These are phyloP conservation scores for Hypothenemus hampei DNA, from an alignment of 1,140 invertebrate genomes.

Conservation along the genomic window DNA sequence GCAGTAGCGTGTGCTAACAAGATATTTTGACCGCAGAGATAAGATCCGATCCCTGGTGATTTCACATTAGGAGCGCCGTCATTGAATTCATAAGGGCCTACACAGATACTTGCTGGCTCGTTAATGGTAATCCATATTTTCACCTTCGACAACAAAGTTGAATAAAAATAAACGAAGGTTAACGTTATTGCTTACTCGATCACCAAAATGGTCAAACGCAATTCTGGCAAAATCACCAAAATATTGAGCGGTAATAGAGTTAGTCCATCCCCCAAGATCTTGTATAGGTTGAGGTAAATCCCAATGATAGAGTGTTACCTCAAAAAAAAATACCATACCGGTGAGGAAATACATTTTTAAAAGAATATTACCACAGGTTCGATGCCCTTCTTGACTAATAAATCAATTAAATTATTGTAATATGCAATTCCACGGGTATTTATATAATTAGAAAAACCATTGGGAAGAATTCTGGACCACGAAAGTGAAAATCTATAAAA, in stretches of 20 bases:
- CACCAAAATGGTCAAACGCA: conserved; percentile 17
- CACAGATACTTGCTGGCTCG: conserved; percentile 62
- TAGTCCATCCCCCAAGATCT: conserved; percentile 40
- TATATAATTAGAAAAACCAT: conserved; percentile 44
- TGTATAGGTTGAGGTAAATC: conserved; percentile 39
- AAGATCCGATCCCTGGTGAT: conserved; percentile 33
- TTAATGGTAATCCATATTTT: conserved; percentile 68
- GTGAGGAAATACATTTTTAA: not conserved
- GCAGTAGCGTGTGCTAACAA: conserved; percentile 36
- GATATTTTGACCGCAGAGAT: conserved; percentile 34
- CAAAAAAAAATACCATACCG: conserved; percentile 37
- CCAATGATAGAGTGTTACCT: conserved; percentile 47
- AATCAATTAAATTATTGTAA: conserved; percentile 60
- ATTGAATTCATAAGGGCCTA: conserved; percentile 23
- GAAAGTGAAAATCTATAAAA: conserved; percentile 57
- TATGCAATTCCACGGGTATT: conserved; percentile 58
- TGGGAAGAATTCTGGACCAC: conserved; percentile 49
- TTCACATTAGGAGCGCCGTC: conserved; percentile 32
- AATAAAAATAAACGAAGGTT: not conserved
- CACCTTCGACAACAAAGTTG: conserved; percentile 42
- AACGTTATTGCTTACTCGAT: conserved; percentile 30
- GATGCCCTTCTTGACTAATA: conserved; percentile 54
- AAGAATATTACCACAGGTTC: conserved; percentile 53
- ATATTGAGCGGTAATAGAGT: conserved; percentile 33
- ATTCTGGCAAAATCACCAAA: conserved; percentile 38